Evolutionary conservation across 2,797 vertebrate genomes (phyloP).

Genomic region (Tenualosa thibaudeaui): DNA sequence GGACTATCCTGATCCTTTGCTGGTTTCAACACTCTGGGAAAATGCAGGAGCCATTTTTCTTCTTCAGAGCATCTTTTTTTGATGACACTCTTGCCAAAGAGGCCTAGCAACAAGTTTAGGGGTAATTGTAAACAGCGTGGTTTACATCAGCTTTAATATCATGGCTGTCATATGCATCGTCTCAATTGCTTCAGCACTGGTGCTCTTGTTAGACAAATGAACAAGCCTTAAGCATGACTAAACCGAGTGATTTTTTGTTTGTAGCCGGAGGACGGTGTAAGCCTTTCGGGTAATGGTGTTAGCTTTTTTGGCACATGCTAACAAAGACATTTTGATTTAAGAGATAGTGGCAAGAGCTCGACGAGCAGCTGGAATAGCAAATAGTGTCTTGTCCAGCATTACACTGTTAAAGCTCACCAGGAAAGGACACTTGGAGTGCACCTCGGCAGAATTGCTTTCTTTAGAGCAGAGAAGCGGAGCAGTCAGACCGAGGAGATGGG

Average conservation of each 20-base stretch:
- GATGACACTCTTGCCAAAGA: neutral
- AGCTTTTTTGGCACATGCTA: constrained; percentile 26
- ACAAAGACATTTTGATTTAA: constrained; percentile 37
- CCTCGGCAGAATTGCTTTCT: neutral
- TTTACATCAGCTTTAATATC: neutral
- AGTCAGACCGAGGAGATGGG: constrained; percentile 2
- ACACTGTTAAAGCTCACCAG: constrained; percentile 25
- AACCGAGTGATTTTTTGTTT: constrained; percentile 10
- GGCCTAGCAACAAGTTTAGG: neutral
- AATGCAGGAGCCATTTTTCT: neutral
- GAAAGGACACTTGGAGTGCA: constrained; percentile 28
- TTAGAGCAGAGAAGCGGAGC: neutral
- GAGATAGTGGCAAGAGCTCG: constrained; percentile 30
- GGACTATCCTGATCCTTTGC: neutral
- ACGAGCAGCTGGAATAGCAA: constrained; percentile 42
- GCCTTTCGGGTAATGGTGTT: constrained; percentile 17
- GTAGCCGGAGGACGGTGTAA: constrained; percentile 8
- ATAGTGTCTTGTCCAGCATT: constrained; percentile 23
- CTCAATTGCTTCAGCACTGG: neutral
- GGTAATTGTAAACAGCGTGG: neutral
- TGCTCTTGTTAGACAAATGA: neutral
- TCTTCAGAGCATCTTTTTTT: neutral
- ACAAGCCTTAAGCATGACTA: neutral
- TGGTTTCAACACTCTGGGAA: neutral
- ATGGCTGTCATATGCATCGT: neutral